Base-by-base conservation (phyloP, 2,113 vertebrate genomes). In the Hippocampus barbouri region DNA sequence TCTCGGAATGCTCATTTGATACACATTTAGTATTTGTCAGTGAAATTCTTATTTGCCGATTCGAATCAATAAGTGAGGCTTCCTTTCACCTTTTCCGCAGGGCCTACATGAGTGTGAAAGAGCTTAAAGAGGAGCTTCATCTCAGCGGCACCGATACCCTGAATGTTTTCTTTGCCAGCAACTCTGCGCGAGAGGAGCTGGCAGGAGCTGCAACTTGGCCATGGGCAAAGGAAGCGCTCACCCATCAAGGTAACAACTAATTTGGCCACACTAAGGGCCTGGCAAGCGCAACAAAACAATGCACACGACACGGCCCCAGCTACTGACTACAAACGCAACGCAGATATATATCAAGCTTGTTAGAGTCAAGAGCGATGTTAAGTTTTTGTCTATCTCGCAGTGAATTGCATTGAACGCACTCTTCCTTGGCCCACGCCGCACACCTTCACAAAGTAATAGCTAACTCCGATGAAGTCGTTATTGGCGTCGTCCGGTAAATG, bases 151-250 rank as follows among this genome's bases (percentile, higher is more conserved):
- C 91, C 5, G 93, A 97, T 69, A 95, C 93, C 56, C 95, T 99
- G 84, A 99, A 98, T 0, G 91, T 99, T 78, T 99, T 97, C 85
- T 99, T 99, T 1, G 97, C 96, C 85, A 93, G 88, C 79, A 97
- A 93, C 78, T 99, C 97, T 0, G 93, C 94, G 25, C 90, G 94
- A 30, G 95, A 98, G 74, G 95, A 97, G 67, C 85, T 99, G 80
- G 96, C 95, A 49, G 97, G 97, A 75, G 93, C 95, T 69, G 97
- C 97, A 41, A 99, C 96, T 45, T 99, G 97, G 97, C 97, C 97
- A 0, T 99, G 97, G 97, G 95, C 97, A 53, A 99, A 99, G 74
- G 96, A 99, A 72, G 95, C 97, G 43, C 91, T 96, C 1, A 95
- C 88, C 64, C 92, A 95, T 76, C 91, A 96, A 80, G 89, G 89